These are phyloP conservation scores for Eudyptes chrysolophus DNA, from an alignment of 2,113 vertebrate species.

Conservation along the genomic window DNA sequence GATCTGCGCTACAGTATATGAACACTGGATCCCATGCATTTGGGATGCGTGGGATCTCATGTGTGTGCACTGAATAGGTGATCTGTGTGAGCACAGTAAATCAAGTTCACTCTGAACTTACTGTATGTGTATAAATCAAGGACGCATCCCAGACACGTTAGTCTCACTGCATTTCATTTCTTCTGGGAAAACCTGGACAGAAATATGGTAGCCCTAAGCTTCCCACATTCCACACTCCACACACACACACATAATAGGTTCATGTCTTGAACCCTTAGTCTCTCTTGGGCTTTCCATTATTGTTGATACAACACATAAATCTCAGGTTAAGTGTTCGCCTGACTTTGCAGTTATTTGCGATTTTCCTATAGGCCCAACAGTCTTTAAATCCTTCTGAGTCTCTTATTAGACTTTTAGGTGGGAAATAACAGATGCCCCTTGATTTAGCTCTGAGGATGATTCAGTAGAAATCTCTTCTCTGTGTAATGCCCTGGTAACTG, in stretches of 20 bases:
- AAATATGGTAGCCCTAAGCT: slow-evolving; percentile 66
- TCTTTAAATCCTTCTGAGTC: slow-evolving; percentile 45
- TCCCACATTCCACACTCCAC: slow-evolving; percentile 52
- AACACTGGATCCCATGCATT: background rate
- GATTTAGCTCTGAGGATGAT: background rate
- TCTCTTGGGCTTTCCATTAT: slow-evolving; percentile 45
- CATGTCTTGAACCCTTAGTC: slow-evolving; percentile 12
- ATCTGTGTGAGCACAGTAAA: slow-evolving; percentile 19
- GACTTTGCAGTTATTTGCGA: slow-evolving; percentile 24
- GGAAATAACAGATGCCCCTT: slow-evolving; percentile 7
- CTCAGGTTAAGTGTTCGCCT: slow-evolving; percentile 49
- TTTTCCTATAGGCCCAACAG: slow-evolving; percentile 32
- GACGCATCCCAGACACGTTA: slow-evolving; percentile 64
- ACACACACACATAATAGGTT: slow-evolving; percentile 27
- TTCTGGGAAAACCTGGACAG: slow-evolving; percentile 64
- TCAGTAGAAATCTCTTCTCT: background rate
- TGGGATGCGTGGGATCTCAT: background rate
- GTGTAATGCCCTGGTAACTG: background rate
- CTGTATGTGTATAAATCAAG: slow-evolving; percentile 40
- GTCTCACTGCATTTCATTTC: slow-evolving; percentile 63
- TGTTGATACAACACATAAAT: slow-evolving; percentile 60
- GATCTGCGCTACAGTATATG: background rate
- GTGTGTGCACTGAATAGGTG: background rate
- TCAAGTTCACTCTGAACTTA: background rate
- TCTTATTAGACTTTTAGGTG: slow-evolving; percentile 33